Evolutionary conservation across 2,113 vertebrate species (phyloP), one percentile per base, ranked within the genome.

Genomic region (Lathamus discolor): DNA sequence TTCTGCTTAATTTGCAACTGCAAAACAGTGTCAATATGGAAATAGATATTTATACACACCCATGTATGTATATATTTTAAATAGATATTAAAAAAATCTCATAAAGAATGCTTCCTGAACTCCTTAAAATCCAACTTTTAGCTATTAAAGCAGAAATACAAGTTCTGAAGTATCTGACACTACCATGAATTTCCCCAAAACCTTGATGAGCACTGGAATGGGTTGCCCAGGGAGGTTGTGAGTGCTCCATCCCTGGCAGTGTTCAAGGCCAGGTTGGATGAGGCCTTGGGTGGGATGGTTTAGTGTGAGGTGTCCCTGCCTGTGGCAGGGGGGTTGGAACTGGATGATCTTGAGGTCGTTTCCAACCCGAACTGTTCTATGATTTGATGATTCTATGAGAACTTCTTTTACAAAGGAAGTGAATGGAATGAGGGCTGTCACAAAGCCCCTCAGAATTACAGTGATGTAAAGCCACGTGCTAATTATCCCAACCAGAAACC

Each of bases 381-480:
- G 37, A 37, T 37, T 37, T 8, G 37, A 37, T 37, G 37, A 37
- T 37, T 37, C 37, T 37, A 37, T 37, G 37, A 59, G 74, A 82
- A 33, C 8, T 13, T 5, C 24, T 85, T 55, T 67, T 24, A 49
- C 76, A 43, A 27, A 63, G 73, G 39, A 86, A 70, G 35, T 9
- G 17, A 79, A 23, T 3, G 33, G 66, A 17, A 49, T 29, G 39
- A 33, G 25, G 37, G 29, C 14, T 43, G n/a, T 10, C n/a, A 64
- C 19, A 49, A 52, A 92, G 48, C 2, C 11, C 67, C 61, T 48
- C 44, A 16, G 3, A 74, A 39, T 11, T 7, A 24, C 27, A 49
- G 41, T 13, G 46, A 20, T 0, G 2, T 39, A 15, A 57, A 81
- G n/a, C 24, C 74, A 57, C 0, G 0, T 13, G 8, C 46, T 57